Evolutionary conservation across 2,113 vertebrate species (phyloP), one percentile per base, ranked within the genome.

Genomic region (Dascyllus trimaculatus): DNA sequence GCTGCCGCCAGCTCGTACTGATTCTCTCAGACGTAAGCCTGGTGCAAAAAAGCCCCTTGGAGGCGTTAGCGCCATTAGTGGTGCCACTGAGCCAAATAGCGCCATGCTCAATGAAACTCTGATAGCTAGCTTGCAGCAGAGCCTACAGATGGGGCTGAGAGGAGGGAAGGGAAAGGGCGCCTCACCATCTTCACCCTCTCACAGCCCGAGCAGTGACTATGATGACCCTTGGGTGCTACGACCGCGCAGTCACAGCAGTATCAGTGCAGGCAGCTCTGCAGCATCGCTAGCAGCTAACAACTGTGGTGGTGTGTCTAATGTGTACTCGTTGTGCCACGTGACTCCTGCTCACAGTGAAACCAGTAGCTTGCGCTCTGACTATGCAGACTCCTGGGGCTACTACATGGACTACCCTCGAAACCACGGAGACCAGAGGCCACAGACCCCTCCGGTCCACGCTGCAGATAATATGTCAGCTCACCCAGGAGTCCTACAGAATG

Each of bases 261-360:
- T 96, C 67, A 98, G 98, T 0, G 96, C 91, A 0, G 91, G 94
- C 21, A 98, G 97, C 91, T 96, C 97, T 62, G 86, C 96, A 72
- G 91, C 96, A 1, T 98, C 98, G 0, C 88, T 96, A 0, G 89
- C 89, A 45, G 91, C 95, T 21, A 96, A 96, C 1, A 24, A 88
- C 56, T 53, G 85, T 5, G 82, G 70, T 0, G 85, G 60, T 0
- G 90, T 93, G 58, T 91, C 96, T 19, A 96, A 96, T 0, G 92
- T 96, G 0, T 97, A 97, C 88, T 96, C 97, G 9, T 93, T 97
- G 10, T 96, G 97, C 52, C 95, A 96, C 0, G 93, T 96, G 74
- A 99, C 98, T 0, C 97, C 97, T 0, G 93, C 97, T 0, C 97
- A 97, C 66, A 99, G 98, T 0, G 98, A 99, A 69, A 97, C 96